These are phyloP conservation scores for Formica exsecta DNA, from an alignment of 1,140 invertebrate species.

Conservation along the genomic window DNA sequence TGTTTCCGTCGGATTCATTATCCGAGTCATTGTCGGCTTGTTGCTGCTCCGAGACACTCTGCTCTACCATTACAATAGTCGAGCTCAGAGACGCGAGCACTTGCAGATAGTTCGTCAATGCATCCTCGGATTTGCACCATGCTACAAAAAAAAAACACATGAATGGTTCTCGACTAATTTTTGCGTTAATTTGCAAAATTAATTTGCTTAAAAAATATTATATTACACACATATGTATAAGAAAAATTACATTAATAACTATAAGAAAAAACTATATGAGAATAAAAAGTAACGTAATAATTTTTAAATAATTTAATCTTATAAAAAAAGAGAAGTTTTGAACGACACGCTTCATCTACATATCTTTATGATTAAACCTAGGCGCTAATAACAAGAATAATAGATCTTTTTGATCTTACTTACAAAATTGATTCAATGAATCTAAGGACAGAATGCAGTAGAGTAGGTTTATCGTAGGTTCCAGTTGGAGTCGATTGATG, in stretches of 20 bases:
- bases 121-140: constrained; percentile 72
- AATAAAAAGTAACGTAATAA: not conserved
- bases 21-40: constrained; percentile 77
- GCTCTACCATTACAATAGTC: constrained; percentile 71
- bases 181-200: not conserved
- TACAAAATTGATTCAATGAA: constrained; percentile 88
- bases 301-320: not conserved
- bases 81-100: constrained; percentile 83
- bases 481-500: constrained; percentile 83
- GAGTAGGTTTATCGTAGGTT: constrained; percentile 85
- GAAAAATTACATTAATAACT: not conserved
- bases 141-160: constrained; percentile 72
- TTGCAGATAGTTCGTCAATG: constrained; percentile 83
- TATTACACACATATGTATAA: not conserved
- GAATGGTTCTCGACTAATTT: constrained; percentile 6
- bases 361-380: not conserved
- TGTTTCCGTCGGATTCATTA: constrained; percentile 81
- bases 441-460: constrained; percentile 90
- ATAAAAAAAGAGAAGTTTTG: not conserved
- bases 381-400: not conserved
- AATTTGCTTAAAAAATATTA: not conserved
- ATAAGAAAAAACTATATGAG: not conserved
- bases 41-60: constrained; percentile 46
- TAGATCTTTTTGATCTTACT: constrained; percentile 75
- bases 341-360: not conserved